phyloP scores from a whole-genome alignment of 2,113 vertebrate genomes.

The Myotis davidii region DNA sequence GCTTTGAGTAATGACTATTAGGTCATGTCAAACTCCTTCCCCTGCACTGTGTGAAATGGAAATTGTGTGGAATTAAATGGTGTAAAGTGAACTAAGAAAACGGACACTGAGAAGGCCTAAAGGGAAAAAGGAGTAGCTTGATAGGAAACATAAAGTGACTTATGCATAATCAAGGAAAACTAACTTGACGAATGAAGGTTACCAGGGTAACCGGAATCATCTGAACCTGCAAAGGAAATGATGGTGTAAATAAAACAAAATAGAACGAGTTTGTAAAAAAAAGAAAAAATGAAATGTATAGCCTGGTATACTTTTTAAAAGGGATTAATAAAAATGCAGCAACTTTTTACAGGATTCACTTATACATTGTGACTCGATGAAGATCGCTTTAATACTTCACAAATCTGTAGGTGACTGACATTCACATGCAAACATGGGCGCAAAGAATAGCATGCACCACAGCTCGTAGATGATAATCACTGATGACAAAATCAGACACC shows the following conservation, averaged over 20 bases:
- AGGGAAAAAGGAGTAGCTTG: constrained; percentile 84
- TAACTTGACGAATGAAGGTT: constrained; percentile 98
- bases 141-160: constrained; percentile 88
- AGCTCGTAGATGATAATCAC: constrained; percentile 77
- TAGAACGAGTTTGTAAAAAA: constrained; percentile 54
- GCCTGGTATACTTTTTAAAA: constrained; percentile 66
- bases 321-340: constrained; percentile 51
- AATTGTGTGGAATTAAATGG: constrained; percentile 89
- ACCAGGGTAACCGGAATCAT: constrained; percentile 94
- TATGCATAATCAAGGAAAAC: constrained; percentile 95
- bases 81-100: constrained; percentile 85
- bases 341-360: constrained; percentile 68
- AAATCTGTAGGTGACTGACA: constrained; percentile 79
- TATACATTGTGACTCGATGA: constrained; percentile 60
- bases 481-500: constrained; percentile 79
- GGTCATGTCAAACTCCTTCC: constrained; percentile 91
- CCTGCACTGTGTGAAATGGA: constrained; percentile 91
- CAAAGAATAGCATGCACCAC: constrained; percentile 83
- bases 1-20: constrained; percentile 92
- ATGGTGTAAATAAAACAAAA: constrained; percentile 88
- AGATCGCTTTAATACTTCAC: constrained; percentile 78
- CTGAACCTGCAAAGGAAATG: constrained; percentile 97
- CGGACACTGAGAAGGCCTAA: constrained; percentile 85
- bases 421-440: constrained; percentile 83
- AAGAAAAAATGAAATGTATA: constrained; percentile 86